Conservation (phyloP, 2,797 vertebrate species). For the Morus bassanus region DNA sequence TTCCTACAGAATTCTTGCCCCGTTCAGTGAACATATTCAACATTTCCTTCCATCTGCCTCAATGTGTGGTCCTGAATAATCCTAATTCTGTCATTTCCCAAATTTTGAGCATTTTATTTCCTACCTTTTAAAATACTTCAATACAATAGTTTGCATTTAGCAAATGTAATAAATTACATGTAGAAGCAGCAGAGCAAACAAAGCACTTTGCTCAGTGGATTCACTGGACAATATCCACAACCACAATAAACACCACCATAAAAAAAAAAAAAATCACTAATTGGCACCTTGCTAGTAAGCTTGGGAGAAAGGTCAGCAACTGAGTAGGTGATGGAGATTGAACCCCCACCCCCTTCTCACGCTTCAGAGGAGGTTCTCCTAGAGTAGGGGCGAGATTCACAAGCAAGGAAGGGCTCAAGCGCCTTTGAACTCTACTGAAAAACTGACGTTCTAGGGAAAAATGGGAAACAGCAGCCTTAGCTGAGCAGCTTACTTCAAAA, state of each 20-base stretch:
- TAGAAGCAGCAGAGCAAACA: background rate
- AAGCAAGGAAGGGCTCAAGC: background rate
- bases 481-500: background rate
- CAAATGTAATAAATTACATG: background rate
- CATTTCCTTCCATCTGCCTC: background rate
- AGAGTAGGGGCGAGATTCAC: background rate
- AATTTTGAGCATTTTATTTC: background rate
- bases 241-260: conserved; percentile 10
- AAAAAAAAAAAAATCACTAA: background rate
- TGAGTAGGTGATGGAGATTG: background rate
- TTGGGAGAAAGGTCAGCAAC: background rate
- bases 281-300: background rate
- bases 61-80: background rate
- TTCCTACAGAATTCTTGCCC: background rate
- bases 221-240: background rate
- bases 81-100: conserved; percentile 13
- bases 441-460: background rate
- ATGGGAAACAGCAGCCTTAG: background rate
- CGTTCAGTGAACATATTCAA: background rate
- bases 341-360: background rate
- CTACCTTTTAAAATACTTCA: conserved; percentile 3
- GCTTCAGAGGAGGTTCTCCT: background rate
- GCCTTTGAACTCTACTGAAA: background rate
- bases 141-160: background rate
- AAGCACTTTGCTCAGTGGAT: background rate